phyloP scores from a whole-genome alignment of 2,113 vertebrate genomes.

The Thymallus thymallus region DNA sequence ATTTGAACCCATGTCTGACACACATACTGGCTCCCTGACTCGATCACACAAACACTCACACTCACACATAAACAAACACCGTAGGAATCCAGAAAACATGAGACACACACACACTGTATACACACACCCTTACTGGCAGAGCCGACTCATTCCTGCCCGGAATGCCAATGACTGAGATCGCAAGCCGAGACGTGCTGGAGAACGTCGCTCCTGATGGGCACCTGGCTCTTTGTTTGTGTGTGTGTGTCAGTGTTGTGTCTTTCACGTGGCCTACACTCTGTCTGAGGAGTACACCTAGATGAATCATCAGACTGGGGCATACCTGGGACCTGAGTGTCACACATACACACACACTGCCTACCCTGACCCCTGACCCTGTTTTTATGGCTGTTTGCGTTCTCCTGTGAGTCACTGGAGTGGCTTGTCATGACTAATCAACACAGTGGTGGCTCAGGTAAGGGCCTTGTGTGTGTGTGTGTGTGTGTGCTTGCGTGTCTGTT shows the following conservation, averaged over 20 bases:
- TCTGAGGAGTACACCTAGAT: constrained; percentile 44
- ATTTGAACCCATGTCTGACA: too few species aligned
- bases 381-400: constrained; percentile 25
- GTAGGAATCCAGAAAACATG: neutral
- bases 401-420: constrained; percentile 35
- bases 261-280: constrained; percentile 21
- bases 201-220: constrained; percentile 55
- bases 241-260: constrained; percentile 17
- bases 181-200: constrained; percentile 68
- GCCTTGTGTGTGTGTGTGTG: constrained; percentile 6
- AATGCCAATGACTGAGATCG: constrained; percentile 58
- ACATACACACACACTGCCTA: neutral
- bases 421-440: neutral
- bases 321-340: constrained; percentile 53
- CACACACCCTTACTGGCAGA: constrained; percentile 44
- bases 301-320: constrained; percentile 64
- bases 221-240: constrained; percentile 34
- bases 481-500: constrained; percentile 5
- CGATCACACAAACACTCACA: constrained; percentile 8
- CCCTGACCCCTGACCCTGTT: constrained; percentile 16
- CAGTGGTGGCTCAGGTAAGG: constrained; percentile 3
- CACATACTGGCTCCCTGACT: constrained; percentile 12
- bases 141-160: constrained; percentile 45
- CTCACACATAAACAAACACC: neutral
- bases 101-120: constrained; percentile 4